Evolutionary conservation across 2,113 vertebrate species (phyloP).

Genomic region (Nyctibius bracteatus): DNA sequence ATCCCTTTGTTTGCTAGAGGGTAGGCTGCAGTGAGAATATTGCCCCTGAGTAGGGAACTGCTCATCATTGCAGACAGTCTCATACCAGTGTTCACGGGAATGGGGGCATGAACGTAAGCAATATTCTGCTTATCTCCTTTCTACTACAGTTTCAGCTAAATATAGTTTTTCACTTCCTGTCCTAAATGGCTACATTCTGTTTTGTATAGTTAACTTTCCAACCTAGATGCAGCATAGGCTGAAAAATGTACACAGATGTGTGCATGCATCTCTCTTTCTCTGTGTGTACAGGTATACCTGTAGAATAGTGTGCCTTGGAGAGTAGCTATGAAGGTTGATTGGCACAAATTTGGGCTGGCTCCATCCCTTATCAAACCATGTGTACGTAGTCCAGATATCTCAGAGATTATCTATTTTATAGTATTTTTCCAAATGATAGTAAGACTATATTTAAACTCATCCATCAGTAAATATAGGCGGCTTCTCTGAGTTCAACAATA

Average conservation of each 20-base stretch:
- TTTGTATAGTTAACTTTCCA: neutral
- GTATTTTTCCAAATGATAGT: neutral
- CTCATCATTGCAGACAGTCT: neutral
- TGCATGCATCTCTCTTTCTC: neutral
- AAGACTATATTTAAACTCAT: neutral
- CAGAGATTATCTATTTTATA: neutral
- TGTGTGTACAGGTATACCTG: neutral
- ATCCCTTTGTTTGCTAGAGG: neutral
- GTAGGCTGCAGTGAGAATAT: neutral
- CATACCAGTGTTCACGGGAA: neutral
- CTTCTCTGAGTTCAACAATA: neutral
- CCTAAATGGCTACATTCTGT: neutral
- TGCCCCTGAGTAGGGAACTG: neutral
- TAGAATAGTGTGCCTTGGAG: neutral
- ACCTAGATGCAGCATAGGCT: neutral
- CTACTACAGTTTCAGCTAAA: constrained; percentile 13
- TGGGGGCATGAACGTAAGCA: neutral
- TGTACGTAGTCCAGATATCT: neutral
- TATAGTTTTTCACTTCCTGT: constrained; percentile 3
- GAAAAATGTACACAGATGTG: accelerated
- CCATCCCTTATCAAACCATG: neutral
- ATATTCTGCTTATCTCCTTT: neutral
- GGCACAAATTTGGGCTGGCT: neutral
- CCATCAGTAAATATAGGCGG: neutral
- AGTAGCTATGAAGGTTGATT: neutral